Conservation (phyloP, 2,797 vertebrate genomes). For the Macrochelys suwanniensis region DNA sequence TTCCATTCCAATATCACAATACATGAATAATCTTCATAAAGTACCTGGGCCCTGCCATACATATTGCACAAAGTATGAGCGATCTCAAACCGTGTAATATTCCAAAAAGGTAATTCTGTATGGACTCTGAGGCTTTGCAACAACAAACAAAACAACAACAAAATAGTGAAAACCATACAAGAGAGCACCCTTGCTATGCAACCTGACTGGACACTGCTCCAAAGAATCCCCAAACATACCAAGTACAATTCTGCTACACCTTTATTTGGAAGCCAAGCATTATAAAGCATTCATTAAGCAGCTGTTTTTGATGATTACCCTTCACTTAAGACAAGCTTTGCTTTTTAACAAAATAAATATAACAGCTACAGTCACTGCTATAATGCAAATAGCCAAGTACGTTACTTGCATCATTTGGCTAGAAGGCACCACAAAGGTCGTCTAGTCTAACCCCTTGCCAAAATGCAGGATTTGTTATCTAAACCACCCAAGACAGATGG, state of each 20-base stretch:
- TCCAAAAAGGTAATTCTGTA: fast-evolving
- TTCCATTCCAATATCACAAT: neutral
- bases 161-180: neutral
- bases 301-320: neutral
- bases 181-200: neutral
- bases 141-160: neutral
- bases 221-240: neutral
- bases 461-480: neutral
- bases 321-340: neutral
- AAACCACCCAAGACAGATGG: too few species aligned
- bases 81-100: fast-evolving
- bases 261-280: neutral
- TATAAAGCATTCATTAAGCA: neutral
- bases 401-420: neutral
- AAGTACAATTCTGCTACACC: neutral
- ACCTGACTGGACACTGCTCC: neutral
- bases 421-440: neutral
- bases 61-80: fast-evolving
- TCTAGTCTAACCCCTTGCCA: too few species aligned
- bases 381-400: neutral
- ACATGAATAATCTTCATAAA: neutral
- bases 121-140: neutral
- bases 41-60: neutral
- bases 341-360: neutral
- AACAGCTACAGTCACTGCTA: neutral